phyloP scores from a whole-genome alignment of 2,113 vertebrate species.

The Aegotheles bennettii region DNA sequence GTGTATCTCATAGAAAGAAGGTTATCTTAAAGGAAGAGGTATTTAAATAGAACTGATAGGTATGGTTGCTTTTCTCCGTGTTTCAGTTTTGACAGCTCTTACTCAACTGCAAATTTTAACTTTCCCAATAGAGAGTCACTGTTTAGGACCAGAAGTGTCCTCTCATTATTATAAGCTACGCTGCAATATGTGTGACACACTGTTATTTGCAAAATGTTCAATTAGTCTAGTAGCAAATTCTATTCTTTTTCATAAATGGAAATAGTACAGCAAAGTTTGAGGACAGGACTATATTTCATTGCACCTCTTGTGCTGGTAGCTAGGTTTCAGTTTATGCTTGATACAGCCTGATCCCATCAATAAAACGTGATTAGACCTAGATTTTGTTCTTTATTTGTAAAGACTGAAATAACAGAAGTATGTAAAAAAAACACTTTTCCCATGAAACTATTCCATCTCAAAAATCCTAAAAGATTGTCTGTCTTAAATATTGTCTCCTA shows the following conservation, averaged over 20 bases:
- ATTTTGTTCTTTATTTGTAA: neutral
- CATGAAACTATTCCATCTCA: neutral
- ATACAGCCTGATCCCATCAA: neutral
- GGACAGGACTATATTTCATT: neutral
- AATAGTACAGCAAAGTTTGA: neutral
- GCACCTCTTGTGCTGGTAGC: neutral
- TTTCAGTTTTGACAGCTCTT: neutral
- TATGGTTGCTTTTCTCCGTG: neutral
- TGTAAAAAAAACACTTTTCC: neutral
- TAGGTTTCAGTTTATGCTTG: neutral
- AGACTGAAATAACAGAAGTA: neutral
- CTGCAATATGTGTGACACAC: rapidly evolving
- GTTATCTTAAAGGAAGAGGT: neutral
- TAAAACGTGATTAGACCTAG: neutral
- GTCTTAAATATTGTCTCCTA: neutral
- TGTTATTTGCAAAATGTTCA: neutral
- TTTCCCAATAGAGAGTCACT: neutral
- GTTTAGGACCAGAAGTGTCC: neutral
- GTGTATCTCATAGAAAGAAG: neutral
- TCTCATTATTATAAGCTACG: neutral
- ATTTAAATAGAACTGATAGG: neutral
- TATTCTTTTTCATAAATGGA: neutral
- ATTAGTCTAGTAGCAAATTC: neutral
- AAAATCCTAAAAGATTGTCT: neutral
- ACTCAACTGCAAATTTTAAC: neutral